Conservation (phyloP, 2,888 invertebrate genomes). For the Euplagia quadripunctaria region DNA sequence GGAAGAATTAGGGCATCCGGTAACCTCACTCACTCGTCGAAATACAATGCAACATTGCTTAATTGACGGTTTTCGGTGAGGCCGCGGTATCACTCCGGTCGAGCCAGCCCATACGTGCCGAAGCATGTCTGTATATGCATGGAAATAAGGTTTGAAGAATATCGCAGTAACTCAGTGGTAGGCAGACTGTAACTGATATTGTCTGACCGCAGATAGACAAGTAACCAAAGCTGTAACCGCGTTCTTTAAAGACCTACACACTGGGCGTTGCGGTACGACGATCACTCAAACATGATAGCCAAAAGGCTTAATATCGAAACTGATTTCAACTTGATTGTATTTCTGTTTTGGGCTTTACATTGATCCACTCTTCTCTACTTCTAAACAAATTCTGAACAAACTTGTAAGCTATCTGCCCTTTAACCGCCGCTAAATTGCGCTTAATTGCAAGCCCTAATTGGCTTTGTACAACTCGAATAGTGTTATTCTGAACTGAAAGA, state of each 20-base stretch:
- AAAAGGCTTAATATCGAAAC: not conserved
- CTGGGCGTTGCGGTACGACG: not conserved
- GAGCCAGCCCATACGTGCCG: too few species aligned
- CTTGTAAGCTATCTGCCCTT: not conserved
- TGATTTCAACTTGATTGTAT: not conserved
- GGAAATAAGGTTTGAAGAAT: not conserved
- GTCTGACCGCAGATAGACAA: constrained; percentile 56
- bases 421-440: not conserved
- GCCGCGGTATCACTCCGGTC: too few species aligned
- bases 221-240: constrained; percentile 10
- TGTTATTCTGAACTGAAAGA: not conserved
- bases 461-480: not conserved
- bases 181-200: constrained; percentile 55
- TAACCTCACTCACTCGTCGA: too few species aligned
- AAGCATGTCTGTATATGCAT: too few species aligned
- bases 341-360: not conserved
- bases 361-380: not conserved
- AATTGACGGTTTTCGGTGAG: too few species aligned
- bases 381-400: not conserved
- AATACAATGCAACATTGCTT: too few species aligned
- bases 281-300: not conserved
- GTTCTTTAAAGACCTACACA: not conserved
- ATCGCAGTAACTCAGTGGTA: constrained; percentile 36
- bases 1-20: too few species aligned
- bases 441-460: not conserved